These are phyloP conservation scores for Linurgus olivaceus DNA, from an alignment of 2,797 vertebrate genomes.

Conservation along the genomic window DNA sequence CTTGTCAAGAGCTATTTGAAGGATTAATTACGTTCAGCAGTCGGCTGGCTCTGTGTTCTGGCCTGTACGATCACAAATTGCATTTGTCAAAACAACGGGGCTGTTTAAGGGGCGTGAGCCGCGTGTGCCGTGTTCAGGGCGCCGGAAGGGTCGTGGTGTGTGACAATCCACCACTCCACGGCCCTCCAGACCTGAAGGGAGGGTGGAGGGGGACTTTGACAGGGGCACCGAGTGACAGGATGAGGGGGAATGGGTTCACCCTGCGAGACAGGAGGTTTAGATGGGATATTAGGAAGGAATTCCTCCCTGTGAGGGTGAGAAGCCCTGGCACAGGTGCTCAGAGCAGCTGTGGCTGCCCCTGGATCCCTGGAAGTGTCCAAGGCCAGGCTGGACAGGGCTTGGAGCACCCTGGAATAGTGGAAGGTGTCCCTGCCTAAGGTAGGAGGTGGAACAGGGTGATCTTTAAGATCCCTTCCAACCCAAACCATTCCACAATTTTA, in stretches of 20 bases:
- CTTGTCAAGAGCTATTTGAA: neutral
- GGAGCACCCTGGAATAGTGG: accelerated
- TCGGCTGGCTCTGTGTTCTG: accelerated
- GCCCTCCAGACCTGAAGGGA: neutral
- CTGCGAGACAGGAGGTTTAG: neutral
- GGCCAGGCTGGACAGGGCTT: accelerated
- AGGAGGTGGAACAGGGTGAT: accelerated
- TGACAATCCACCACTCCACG: accelerated
- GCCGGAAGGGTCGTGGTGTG: accelerated
- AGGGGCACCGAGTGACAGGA: neutral
- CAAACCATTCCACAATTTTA: neutral
- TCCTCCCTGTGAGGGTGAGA: accelerated
- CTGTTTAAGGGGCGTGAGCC: accelerated
- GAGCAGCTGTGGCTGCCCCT: neutral
- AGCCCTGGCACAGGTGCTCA: neutral
- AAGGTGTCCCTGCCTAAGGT: accelerated
- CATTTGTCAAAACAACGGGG: neutral
- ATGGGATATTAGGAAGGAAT: accelerated
- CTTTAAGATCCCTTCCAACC: neutral
- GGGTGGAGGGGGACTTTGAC: neutral
- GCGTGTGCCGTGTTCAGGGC: accelerated
- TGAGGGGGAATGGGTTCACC: neutral
- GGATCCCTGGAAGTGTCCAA: accelerated
- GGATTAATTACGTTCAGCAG: neutral
- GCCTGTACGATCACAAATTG: accelerated